Base-by-base conservation (phyloP, 2,113 vertebrate species). In the Chionomys nivalis region DNA sequence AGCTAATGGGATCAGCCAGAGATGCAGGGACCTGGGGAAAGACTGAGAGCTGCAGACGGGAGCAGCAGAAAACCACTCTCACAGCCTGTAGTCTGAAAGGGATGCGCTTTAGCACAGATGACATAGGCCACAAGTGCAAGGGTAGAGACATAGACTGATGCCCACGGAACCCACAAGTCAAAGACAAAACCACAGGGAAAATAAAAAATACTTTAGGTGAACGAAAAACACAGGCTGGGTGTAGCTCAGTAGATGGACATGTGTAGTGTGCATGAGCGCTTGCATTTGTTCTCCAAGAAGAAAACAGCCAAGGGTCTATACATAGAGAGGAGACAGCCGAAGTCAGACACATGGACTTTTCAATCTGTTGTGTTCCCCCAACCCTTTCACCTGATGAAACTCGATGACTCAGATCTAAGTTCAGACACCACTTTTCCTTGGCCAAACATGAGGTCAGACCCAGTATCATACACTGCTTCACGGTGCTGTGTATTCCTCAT, bases 181-280 rank as follows among this genome's bases (percentile, higher is more conserved):
- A 94, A 86, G 9, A 90, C 31, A 70, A 95, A 93, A 65, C 55
- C 36, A 93, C 39, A 93, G 55, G 16, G 91, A 89, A 93, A 87
- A 61, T 39, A 77, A 36, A 42, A 92, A 88, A 89, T 49, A 94
- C 79, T 81, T 91, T 73, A 89, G 85, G 0, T 89, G 49, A 94
- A 82, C 72, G 19, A 78, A 93, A 97, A 42, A 83, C 47, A 81
- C 2, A 4, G 26, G 13, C 5, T 65, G 13, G 26, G 7, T 44
- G 2, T 26, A 55, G 44, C 58, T 90, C 28, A n/a, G 42, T 17
- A 26, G 76, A 39, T 36, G 36, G n/a, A 31, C 26, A 76, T 2
- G 6, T 36, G 21, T 42, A 13, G 17, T 61, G 52, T 76, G 33
- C 58, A 42, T 5, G 0, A 26, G 42, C n/a, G 7, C 42, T 58